A percentile compares a stretch with the other conserved stretches of the same genome.
These are phyloP conservation scores for Pinctada fucata DNA, from an alignment of 2,888 invertebrate genomes.

Conservation along the genomic window DNA sequence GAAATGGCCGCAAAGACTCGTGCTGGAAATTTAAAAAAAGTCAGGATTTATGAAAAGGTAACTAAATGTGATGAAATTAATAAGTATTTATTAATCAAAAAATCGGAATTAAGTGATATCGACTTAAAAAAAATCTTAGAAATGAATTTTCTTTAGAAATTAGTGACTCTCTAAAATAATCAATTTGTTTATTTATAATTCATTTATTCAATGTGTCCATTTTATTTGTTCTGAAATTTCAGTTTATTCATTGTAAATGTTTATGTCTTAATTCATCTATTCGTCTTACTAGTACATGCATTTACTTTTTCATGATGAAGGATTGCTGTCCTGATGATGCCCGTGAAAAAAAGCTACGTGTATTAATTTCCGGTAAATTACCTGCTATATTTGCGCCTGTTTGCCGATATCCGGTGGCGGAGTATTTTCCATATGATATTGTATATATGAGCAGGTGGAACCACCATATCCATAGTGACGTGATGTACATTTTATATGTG, in stretches of 20 bases:
- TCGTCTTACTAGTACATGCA: neutral
- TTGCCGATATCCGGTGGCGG: conserved; percentile 82
- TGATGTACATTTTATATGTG: conserved; percentile 90
- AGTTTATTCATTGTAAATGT: neutral
- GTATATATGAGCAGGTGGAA: conserved; percentile 84
- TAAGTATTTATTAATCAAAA: too few relatives aligned
- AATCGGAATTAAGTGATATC: too few relatives aligned
- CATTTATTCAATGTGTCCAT: too few relatives aligned
- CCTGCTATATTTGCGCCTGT: conserved; percentile 59
- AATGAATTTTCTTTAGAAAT: too few relatives aligned
- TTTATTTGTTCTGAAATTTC: too few relatives aligned
- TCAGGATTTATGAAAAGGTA: neutral
- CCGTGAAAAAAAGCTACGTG: too few relatives aligned
- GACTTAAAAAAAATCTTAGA: too few relatives aligned
- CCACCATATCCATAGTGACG: conserved; percentile 84
- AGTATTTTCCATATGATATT: conserved; percentile 87
- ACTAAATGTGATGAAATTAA: too few relatives aligned
- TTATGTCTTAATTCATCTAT: neutral
- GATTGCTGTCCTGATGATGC: too few relatives aligned
- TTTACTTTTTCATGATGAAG: neutral
- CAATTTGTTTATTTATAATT: too few relatives aligned
- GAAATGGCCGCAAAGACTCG: conserved; percentile 85
- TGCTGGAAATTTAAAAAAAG: conserved; percentile 78
- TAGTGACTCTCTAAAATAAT: too few relatives aligned
- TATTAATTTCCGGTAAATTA: conserved; percentile 26